Evolutionary conservation across 2,113 vertebrate species (phyloP).

Genomic region (human (Homo sapiens)): GRCh38 chr4:47784501-47785000

Average conservation of each 20-base stretch:
- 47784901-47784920: background rate
- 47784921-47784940: background rate
- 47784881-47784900: background rate
- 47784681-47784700: conserved; percentile 39
- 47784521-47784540: background rate
- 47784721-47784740: conserved; percentile 18
- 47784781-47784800: background rate
- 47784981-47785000: background rate
- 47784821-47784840: background rate
- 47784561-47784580: conserved; percentile 45
- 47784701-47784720: conserved; percentile 14
- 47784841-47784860: background rate
- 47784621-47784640: conserved; percentile 20
- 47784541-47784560: background rate
- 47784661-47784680: conserved; percentile 11
- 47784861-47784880: background rate
- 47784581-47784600: conserved; percentile 2
- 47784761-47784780: conserved; percentile 42
- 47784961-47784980: conserved; percentile 17
- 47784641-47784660: conserved; percentile 15
- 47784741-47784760: conserved; percentile 47
- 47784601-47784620: conserved; percentile 27
- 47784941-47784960: conserved; percentile 40
- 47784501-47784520: background rate
- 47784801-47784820: background rate